These are phyloP conservation scores for roundworm (Caenorhabditis elegans) DNA, from an alignment of 1,140 invertebrate genomes.

Conservation along the genomic window WBcel235 BX284604.4:2093501-2094000, in stretches of 20 bases:
- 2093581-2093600: not conserved
- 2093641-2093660: slow-evolving; percentile 43
- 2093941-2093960: not conserved
- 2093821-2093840: slow-evolving; percentile 40
- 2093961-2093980: too few relatives aligned
- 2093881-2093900: slow-evolving; percentile 21
- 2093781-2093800: not conserved
- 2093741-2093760: not conserved
- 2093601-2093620: not conserved
- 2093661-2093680: slow-evolving; percentile 36
- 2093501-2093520: too few relatives aligned
- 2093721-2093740: not conserved
- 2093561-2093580: not conserved
- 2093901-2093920: not conserved
- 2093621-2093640: slow-evolving; percentile 23
- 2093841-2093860: slow-evolving; percentile 29
- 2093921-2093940: not conserved
- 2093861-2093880: slow-evolving; percentile 33
- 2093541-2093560: too few relatives aligned
- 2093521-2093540: too few relatives aligned
- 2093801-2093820: slow-evolving; percentile 37
- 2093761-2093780: too few relatives aligned
- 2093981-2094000: too few relatives aligned
- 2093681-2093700: slow-evolving; percentile 28
- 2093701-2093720: slow-evolving; percentile 31